Evolutionary conservation across 64 coral and sea anemone genomes (phyloP).

Genomic region (Stichodactyla mertensii): DNA sequence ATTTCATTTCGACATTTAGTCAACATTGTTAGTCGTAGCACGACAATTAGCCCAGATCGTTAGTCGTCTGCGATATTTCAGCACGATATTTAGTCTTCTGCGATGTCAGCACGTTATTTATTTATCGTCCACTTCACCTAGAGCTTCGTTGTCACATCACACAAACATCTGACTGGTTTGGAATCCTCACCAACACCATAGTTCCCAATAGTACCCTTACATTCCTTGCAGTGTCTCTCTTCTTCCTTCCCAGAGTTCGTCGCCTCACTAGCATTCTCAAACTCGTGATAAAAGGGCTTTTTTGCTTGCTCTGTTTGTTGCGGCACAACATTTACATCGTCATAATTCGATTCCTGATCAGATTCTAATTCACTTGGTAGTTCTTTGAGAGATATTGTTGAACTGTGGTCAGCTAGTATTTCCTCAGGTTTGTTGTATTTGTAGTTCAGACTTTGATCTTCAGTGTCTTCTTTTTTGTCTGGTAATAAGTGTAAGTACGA

Average conservation of each 20-base stretch:
- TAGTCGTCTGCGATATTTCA: neutral
- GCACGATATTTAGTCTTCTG: no score
- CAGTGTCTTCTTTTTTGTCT: neutral
- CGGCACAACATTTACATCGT: neutral
- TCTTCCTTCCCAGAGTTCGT: neutral
- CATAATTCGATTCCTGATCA: neutral
- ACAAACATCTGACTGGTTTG: slow-evolving; percentile 1
- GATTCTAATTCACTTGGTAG: neutral
- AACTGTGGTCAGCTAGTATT: neutral
- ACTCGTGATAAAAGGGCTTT: neutral
- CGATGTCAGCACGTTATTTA: no score
- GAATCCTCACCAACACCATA: neutral
- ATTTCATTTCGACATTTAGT: no score
- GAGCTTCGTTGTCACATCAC: neutral
- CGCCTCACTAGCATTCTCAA: neutral
- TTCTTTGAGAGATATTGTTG: neutral
- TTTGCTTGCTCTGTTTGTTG: neutral
- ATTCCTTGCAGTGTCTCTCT: neutral
- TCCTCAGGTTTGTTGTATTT: neutral
- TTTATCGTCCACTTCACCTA: neutral
- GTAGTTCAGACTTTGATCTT: neutral
- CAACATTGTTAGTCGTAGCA: no score
- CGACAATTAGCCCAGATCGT: neutral
- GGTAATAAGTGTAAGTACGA: neutral
- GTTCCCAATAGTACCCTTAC: neutral